phyloP scores from a whole-genome alignment of 1,140 invertebrate species.

The Orussus abietinus region DNA sequence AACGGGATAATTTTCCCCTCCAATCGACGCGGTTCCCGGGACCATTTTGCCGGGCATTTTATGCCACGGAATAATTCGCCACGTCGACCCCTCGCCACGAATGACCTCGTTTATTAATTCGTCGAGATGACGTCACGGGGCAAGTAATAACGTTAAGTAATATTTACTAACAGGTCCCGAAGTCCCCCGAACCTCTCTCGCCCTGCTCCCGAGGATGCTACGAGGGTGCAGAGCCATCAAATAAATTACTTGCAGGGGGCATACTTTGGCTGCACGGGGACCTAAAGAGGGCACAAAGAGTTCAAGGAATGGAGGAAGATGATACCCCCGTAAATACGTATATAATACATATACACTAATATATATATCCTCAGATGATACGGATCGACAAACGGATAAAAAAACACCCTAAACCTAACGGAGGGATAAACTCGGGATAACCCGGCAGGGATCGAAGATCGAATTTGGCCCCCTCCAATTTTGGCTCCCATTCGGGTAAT shows the following conservation, averaged over 20 bases:
- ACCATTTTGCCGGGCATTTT: no score
- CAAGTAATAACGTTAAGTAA: conserved; percentile 35
- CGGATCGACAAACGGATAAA: background rate
- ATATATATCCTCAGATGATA: background rate
- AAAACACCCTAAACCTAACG: conserved; percentile 12
- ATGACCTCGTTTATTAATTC: conserved; percentile 24
- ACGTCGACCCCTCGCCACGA: background rate
- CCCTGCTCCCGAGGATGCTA: conserved; percentile 8
- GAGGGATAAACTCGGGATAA: conserved; percentile 3
- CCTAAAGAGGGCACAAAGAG: no score
- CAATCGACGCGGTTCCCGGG: no score
- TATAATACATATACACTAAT: background rate
- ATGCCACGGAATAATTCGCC: no score
- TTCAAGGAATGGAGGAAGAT: no score
- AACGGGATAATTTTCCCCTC: no score
- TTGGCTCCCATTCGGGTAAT: no score
- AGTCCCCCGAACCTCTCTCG: conserved; percentile 1
- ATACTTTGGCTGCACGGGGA: background rate
- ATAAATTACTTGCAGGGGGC: conserved; percentile 20
- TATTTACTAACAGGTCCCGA: conserved; percentile 29
- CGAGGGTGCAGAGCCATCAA: conserved; percentile 26
- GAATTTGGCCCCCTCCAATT: no score
- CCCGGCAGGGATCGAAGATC: no score
- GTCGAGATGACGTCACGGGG: conserved; percentile 20
- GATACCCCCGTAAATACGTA: background rate